Evolutionary conservation across 2,797 vertebrate genomes (phyloP), one percentile per base, ranked within the genome.

Genomic region (Leuciscus waleckii): DNA sequence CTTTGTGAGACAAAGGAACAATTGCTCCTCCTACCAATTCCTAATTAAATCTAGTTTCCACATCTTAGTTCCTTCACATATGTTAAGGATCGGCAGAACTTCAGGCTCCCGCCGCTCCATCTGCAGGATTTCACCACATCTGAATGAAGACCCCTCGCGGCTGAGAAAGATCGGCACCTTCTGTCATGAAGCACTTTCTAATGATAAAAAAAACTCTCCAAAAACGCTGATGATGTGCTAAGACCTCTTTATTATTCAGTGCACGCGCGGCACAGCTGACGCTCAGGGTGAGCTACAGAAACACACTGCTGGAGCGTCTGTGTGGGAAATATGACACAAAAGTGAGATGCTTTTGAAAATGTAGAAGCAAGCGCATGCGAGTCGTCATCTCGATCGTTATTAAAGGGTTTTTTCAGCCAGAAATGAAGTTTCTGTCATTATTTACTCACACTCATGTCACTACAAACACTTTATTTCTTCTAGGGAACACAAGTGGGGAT

Each of bases 211-310:
- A 82, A 79, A 56, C 46, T 17, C 58, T 1, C 3, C 23, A 84
- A 88, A 88, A 84, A 51, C 16, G 81, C 87, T 87, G 82, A 88
- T 83, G 29, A 41, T 81, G 84, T 87, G 75, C 84, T 86, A 54
- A 17, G 86, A 87, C 67, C 79, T 81, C 32, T 68, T 89, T 83
- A 35, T 81, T 81, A 88, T 89, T 89, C 86, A 29, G 4, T 43
- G 79, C 87, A 78, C 46, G 23, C 63, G 3, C 41, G n/a, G 9
- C 21, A 58, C 37, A 82, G 68, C 68, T 73, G 68, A 82, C 61
- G 26, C 26, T 80, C 23, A 71, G 37, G 67, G 46, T 43, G 80
- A 32, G 41, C 78, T 49, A 35, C 26, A 35, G 43, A 61, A 49
- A 41, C n/a, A 26, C 49, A 19, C 68, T 2, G 54, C 39, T 63